Base-by-base conservation (phyloP, 1,140 invertebrate genomes). In the Vanessa atalanta region DNA sequence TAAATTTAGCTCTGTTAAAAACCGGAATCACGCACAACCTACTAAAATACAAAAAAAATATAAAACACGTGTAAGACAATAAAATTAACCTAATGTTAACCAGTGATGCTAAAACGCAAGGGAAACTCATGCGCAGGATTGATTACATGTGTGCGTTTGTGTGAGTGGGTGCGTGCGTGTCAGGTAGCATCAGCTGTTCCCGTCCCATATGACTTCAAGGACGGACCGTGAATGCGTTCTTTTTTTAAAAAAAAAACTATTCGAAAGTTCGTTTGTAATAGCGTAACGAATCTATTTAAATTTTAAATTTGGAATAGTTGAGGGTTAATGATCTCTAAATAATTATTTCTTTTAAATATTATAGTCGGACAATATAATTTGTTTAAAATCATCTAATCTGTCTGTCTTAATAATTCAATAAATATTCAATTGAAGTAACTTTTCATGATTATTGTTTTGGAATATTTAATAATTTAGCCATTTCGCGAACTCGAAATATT, bases 181-280 rank as follows among this genome's bases (percentile, higher is more conserved):
- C 88, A 89, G 88, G 88, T 89, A 88, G 76, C 83, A 88, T 89
- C 88, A 89, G 88, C 88, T 89, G 88, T 89, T 87, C 79, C 78
- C 81, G 80, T 79, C 85, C 86, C 88, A 89, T 88, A 87, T 88
- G 86, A 88, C 82, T 86, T 89, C 88, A 88, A 88, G 85, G 88
- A 77, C 86, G 81, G 61, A 71, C 63, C 79, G 83, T 79, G 75
- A 73, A 79, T 74, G 43, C 55, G 68, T 75, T 83, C 20, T 67
- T 67, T 66, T 65, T 53, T 53, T 4, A 11, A 53, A 20, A 67
- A 55, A 55, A 55, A 61, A 5, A 23, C 37, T 20, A 55, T 67
- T 67, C 50, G 65, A 67, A 67, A 67, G 51, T 67, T 67, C 50
- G 50, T 55, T 55, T 61, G 13, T 61, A 61, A 37, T 37, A n/a